Base-by-base conservation (phyloP, 2,888 invertebrate species). In the Altica lythri region DNA sequence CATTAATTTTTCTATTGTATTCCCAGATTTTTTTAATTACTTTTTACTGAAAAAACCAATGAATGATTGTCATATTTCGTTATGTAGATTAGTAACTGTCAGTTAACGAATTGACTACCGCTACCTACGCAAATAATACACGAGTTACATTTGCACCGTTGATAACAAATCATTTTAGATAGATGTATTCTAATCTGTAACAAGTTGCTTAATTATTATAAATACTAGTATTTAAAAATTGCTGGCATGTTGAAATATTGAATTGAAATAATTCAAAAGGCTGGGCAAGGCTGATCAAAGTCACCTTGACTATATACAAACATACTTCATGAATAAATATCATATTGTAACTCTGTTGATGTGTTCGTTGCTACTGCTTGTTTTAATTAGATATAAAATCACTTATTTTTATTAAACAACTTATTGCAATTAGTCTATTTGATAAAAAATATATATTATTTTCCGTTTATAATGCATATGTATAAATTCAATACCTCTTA, bases 91-190 rank as follows among this genome's bases (percentile, higher is more conserved):
- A n/a, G n/a, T n/a, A n/a, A n/a, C n/a, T n/a, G n/a, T n/a, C n/a
- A n/a, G n/a, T n/a, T n/a, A 14, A 38, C 3, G 46, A 13, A 25
- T 46, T 25, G 16, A 35, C 10, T 35, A 35, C 16, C n/a, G 12
- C 32, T 16, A 19, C 40, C 40, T 10, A 49, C 40, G 32, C 34
- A 8, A 13, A 40, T 18, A 32, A 19, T 17, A 6, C 40, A n/a
- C 10, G 10, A 29, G 29, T 10, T 10, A 29, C 29, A 13, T 10
- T n/a, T 10, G n/a, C 29, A 18, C 35, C 43, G 35, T 47, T 51
- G 42, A 55, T 47, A 55, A 53, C 51, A 51, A 51, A 55, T 55
- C 55, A 55, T 55, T 51, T 47, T 18, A 46, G 55, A 55, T 55
- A 43, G 51, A 47, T 55, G 51, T 55, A 51, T 50, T 42, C 40